Evolutionary conservation across 1,140 invertebrate genomes (phyloP), one percentile per base, ranked within the genome.

Genomic region (Zaprionus ghesquierei): DNA sequence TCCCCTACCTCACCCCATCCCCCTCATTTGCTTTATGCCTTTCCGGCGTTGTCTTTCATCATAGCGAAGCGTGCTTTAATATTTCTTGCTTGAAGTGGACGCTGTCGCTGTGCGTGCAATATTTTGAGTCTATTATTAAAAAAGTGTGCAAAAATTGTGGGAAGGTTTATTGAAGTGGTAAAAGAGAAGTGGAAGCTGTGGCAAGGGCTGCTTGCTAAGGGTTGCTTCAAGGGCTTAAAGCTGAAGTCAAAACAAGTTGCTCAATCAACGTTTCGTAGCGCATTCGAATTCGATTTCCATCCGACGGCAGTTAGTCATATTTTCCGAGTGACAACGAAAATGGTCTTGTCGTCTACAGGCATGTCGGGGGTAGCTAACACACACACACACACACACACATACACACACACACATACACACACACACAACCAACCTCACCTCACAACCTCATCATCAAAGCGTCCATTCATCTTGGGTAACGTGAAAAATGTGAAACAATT

Each of bases 401-500:
- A 62, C 22, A 31, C 23, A 51, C 35, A 61, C 27, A 58, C 22
- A 23, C 12, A n/a, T n/a, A n/a, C n/a, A 62, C 22, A 31, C 23
- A 51, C 35, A 61, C 27, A 58, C 22, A 23, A 5, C 27, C 49
- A 12, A 44, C 72, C 49, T 63, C 23, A 53, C 46, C 66, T 44
- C n/a, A 41, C 33, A 59, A 15, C 56, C 33, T 15, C 81, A 77
- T 89, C 82, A 89, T 87, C 82, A 87, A 87, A 87, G 82, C 77
- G 73, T 61, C 72, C 79, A 87, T 87, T 87, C 82, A 89, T 82
- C 82, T 87, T 62, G 29, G 53, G 31, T 62, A 62, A 65, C 66
- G 75, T 87, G 82, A 87, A 82, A 89, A 87, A 87, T 87, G 84
- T 76, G 82, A 87, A 87, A 87, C 82, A 87, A 87, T 87, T 89